These are phyloP conservation scores for Eupithecia exiguata DNA, from an alignment of 2,888 invertebrate genomes.

Conservation along the genomic window DNA sequence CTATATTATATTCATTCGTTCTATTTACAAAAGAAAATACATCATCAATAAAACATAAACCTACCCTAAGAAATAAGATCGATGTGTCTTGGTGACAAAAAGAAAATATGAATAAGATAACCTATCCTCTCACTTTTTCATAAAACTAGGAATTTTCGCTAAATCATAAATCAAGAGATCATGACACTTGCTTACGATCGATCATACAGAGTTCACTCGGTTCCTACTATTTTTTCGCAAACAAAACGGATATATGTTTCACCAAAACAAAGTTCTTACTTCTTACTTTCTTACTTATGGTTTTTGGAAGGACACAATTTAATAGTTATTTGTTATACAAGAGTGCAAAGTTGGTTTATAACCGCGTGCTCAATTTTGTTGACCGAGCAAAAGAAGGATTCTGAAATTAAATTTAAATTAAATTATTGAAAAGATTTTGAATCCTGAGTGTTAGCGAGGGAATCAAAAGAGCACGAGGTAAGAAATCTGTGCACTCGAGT, in stretches of 20 bases:
- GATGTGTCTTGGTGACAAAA: neutral
- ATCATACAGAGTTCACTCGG: neutral
- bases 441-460: no score
- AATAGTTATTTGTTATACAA: no score
- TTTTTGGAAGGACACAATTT: neutral
- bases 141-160: neutral
- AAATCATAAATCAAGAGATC: neutral
- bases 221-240: neutral
- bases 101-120: neutral
- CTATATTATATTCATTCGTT: neutral
- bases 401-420: no score
- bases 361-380: no score
- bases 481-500: no score
- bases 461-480: no score
- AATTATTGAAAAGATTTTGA: no score
- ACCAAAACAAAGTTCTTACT: neutral
- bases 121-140: neutral
- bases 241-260: neutral
- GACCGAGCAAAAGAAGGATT: no score
- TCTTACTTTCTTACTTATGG: no score
- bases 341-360: no score
- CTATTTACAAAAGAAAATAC: neutral
- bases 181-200: conserved; percentile 3
- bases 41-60: conserved; percentile 4
- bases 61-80: neutral